Base-by-base conservation (phyloP, 2,888 invertebrate genomes). In the Argynnis bischoffii region DNA sequence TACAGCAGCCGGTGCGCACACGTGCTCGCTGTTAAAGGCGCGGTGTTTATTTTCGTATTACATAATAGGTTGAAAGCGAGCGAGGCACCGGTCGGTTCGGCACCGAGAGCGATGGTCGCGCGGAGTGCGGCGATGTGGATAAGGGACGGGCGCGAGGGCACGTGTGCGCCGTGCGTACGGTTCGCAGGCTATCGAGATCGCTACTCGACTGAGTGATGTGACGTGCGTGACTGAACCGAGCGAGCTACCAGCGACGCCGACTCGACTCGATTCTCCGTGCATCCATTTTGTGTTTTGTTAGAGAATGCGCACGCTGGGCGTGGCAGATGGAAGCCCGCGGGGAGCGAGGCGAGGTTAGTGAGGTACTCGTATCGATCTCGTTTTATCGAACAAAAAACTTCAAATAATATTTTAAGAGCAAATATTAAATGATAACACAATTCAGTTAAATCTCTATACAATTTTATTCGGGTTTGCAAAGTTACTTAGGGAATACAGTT, bases 221-320 rank as follows among this genome's bases (percentile, higher is more conserved):
- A 85, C 83, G 86, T 86, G 84, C 86, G 88, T 85, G 85, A 85
- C 85, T 84, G 84, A 85, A 80, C 81, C 70, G 68, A 67, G 71
- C 72, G 66, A 67, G 61, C 74, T 73, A 55, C 71, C 59, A 69
- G 63, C 81, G 77, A 78, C 82, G 80, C 80, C 81, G 79, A 78
- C 78, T 80, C 83, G 78, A 82, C 81, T 84, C 84, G 79, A 79
- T 82, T 82, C 85, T 82, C 81, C 81, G 79, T 82, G 83, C 86
- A 84, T 83, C 83, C 84, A 87, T 87, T 86, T 87, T 85, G 82
- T 87, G 83, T 86, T 86, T 85, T 86, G 86, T 88, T 86, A 81
- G 84, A 87, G 84, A 88, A 87, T 88, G 88, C 88, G 88, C 89
- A 82, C 86, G 83, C 85, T 88, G 89, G 89, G 89, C 89, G 89